Evolutionary conservation across 2,888 invertebrate species (phyloP), one percentile per base, ranked within the genome.

Genomic region (Melanchra persicariae): DNA sequence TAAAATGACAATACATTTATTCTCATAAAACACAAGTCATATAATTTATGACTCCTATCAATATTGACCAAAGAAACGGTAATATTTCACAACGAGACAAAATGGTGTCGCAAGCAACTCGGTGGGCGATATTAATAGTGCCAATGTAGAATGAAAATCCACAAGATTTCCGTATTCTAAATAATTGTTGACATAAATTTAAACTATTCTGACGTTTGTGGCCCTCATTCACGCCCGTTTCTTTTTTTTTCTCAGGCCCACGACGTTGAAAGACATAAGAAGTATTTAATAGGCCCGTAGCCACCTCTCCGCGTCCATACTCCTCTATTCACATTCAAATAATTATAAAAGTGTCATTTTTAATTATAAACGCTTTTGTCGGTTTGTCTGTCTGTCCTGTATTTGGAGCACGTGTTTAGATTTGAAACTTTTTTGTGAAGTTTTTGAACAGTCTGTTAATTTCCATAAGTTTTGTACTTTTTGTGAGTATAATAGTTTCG

Each of bases 321-420:
- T 80, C 82, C 79, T 85, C 87, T 88, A 87, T 88, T 88, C 87
- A 84, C 79, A 88, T 87, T 87, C 81, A 86, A 85, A 91, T 89
- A 92, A 93, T 93, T 93, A 94, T 90, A 89, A 91, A 93, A 89
- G 84, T 93, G 93, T 92, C 94, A 92, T 90, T 92, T 91, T 88
- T 91, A 92, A 94, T 95, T 94, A 92, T 90, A 89, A 89, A 90
- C 88, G 91, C 87, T 90, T 91, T 91, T 88, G 87, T 88, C 91
- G 88, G 91, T 78, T 86, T 90, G 91, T 89, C 86, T 90, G 91
- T 89, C 90, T 87, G 82, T 91, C 88, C 89, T 81, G 77, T 88
- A 88, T 88, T 87, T 85, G 77, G 82, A 79, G 79, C 81, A 82
- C 64, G 77, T 78, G 67, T 81, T 85, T 79, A 81, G 73, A 74